phyloP scores from a whole-genome alignment of 2,113 vertebrate species.

The Vidua macroura region DNA sequence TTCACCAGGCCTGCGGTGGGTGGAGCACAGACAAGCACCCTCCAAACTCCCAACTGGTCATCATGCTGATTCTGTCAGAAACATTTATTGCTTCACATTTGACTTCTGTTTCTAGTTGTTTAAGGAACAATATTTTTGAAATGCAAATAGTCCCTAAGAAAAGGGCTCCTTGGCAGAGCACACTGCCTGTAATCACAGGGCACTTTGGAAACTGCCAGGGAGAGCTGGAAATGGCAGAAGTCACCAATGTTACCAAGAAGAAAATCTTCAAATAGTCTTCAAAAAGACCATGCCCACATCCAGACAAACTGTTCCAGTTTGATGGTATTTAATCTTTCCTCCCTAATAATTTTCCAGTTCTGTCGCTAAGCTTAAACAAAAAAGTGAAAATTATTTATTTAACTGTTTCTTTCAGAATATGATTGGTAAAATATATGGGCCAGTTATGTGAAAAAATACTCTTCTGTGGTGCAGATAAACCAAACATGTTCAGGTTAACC shows the following conservation, averaged over 20 bases:
- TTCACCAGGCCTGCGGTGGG: background rate
- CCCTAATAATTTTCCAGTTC: background rate
- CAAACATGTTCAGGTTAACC: background rate
- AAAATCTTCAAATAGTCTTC: background rate
- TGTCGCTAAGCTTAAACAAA: background rate
- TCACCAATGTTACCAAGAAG: background rate
- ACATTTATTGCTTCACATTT: background rate
- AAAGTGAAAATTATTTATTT: background rate
- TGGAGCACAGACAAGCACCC: background rate
- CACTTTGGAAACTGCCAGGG: background rate
- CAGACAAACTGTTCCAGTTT: background rate
- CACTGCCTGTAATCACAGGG: background rate
- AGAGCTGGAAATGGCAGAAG: background rate
- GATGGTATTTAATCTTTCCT: background rate
- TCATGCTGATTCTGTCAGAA: background rate
- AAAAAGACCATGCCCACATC: background rate
- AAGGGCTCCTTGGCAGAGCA: background rate
- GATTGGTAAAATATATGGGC: background rate
- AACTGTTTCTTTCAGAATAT: background rate
- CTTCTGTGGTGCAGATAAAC: background rate
- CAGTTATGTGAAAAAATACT: background rate
- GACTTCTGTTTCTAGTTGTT: background rate
- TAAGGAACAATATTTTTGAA: background rate
- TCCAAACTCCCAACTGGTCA: background rate
- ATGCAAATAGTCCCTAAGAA: background rate